phyloP scores from a whole-genome alignment of 2,113 vertebrate genomes.

The Alligator mississippiensis region DNA sequence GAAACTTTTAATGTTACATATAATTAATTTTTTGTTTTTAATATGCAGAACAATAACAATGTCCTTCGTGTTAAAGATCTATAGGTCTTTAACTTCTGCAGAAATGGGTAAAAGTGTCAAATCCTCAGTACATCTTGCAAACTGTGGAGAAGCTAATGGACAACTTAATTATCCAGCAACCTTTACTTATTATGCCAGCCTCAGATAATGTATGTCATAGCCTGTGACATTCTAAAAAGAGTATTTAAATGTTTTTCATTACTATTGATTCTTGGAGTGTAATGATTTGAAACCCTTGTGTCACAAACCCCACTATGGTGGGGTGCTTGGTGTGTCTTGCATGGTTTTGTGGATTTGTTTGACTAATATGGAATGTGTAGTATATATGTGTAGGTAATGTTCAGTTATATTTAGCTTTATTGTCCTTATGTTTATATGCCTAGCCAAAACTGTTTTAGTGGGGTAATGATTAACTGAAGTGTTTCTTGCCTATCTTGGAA shows the following conservation, averaged over 20 bases:
- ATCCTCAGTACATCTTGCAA: background rate
- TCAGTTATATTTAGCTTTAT: too few relatives aligned
- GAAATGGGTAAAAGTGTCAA: too few relatives aligned
- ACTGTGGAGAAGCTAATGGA: background rate
- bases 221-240: background rate
- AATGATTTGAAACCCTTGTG: background rate
- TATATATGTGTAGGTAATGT: too few relatives aligned
- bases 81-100: background rate
- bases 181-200: background rate
- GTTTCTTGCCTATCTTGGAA: too few relatives aligned
- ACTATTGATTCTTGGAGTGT: background rate
- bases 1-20: background rate
- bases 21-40: background rate
- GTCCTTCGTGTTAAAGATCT: background rate
- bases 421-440: too few relatives aligned
- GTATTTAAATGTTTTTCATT: background rate
- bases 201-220: background rate
- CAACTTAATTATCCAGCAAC: conserved; percentile 2
- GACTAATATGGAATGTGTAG: too few relatives aligned
- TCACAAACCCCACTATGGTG: rapidly evolving
- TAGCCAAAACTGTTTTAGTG: too few relatives aligned
- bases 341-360: too few relatives aligned
- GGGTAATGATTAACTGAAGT: too few relatives aligned
- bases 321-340: too few relatives aligned
- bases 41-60: background rate